These are phyloP conservation scores for Microctenopoma stevenorrisi DNA, from an alignment of 2,797 vertebrate species.

Conservation along the genomic window DNA sequence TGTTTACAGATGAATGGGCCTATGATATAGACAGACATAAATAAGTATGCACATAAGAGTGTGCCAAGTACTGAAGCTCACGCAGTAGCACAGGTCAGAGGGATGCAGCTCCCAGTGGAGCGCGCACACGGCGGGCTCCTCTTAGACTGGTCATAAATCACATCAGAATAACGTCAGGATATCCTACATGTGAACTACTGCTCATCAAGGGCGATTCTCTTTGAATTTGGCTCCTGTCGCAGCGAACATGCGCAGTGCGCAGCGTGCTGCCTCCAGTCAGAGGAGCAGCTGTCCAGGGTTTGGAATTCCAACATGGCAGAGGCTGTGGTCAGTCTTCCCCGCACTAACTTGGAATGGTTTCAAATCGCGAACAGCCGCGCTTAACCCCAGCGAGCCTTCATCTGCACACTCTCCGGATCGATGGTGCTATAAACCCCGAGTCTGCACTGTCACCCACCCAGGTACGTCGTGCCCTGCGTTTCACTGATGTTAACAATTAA, in stretches of 20 bases:
- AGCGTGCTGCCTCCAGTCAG: slow-evolving; percentile 90
- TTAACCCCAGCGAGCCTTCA: slow-evolving; percentile 87
- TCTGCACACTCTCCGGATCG: slow-evolving; percentile 88
- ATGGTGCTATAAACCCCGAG: slow-evolving; percentile 88
- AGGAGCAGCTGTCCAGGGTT: slow-evolving; percentile 97
- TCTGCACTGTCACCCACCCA: slow-evolving; percentile 87
- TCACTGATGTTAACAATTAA: slow-evolving; percentile 70
- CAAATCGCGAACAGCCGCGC: slow-evolving; percentile 90
- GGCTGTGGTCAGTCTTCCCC: slow-evolving; percentile 95
- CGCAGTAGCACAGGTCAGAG: neutral
- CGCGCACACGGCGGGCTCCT: slow-evolving; percentile 8
- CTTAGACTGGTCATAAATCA: slow-evolving; percentile 18
- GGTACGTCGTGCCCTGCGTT: slow-evolving; percentile 86
- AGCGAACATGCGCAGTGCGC: slow-evolving; percentile 93
- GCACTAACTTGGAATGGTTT: slow-evolving; percentile 98
- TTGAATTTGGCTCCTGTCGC: slow-evolving; percentile 94
- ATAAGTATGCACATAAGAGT: neutral
- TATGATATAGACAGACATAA: neutral
- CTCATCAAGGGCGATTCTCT: slow-evolving; percentile 73
- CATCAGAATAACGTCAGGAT: slow-evolving; percentile 10
- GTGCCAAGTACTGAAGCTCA: neutral
- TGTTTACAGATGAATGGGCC: neutral
- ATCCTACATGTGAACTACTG: slow-evolving; percentile 30
- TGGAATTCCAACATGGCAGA: slow-evolving; percentile 99
- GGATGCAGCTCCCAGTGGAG: slow-evolving; percentile 1